phyloP scores from a whole-genome alignment of 2,888 invertebrate species.

The Margaritifera margaritifera region DNA sequence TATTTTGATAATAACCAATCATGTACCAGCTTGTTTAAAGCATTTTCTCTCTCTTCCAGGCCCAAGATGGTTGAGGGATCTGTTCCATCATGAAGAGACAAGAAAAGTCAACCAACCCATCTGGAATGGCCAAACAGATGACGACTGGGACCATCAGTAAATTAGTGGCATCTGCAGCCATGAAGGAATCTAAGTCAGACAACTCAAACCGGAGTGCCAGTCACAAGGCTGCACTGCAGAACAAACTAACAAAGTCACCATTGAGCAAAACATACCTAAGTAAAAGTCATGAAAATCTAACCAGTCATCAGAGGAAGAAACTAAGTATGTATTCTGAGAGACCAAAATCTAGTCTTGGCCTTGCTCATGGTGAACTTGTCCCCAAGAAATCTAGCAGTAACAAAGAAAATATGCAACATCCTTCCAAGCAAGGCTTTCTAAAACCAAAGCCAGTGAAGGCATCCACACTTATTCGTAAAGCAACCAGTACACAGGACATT shows the following conservation, averaged over 20 bases:
- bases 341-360: slow-evolving; percentile 49
- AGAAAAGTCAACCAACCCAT: too few relatives aligned
- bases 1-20: too few relatives aligned
- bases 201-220: slow-evolving; percentile 43
- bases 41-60: too few relatives aligned
- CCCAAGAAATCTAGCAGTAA: slow-evolving; percentile 45
- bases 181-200: slow-evolving; percentile 62
- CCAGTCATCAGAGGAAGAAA: slow-evolving; percentile 59
- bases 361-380: slow-evolving; percentile 32
- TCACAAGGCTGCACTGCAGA: slow-evolving; percentile 28
- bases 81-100: too few relatives aligned
- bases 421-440: slow-evolving; percentile 50
- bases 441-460: slow-evolving; percentile 56
- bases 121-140: too few relatives aligned
- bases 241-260: slow-evolving; percentile 37
- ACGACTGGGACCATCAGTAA: too few relatives aligned
- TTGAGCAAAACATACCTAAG: slow-evolving; percentile 65
- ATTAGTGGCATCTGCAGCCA: slow-evolving; percentile 26
- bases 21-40: too few relatives aligned
- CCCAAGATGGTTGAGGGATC: too few relatives aligned
- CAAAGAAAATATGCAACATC: slow-evolving; percentile 61
- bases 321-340: slow-evolving; percentile 38
- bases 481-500: slow-evolving; percentile 69
- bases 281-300: slow-evolving; percentile 70
- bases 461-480: slow-evolving; percentile 62